Base-by-base conservation (phyloP, 2,888 invertebrate species). In the Salpingus planirostris region DNA sequence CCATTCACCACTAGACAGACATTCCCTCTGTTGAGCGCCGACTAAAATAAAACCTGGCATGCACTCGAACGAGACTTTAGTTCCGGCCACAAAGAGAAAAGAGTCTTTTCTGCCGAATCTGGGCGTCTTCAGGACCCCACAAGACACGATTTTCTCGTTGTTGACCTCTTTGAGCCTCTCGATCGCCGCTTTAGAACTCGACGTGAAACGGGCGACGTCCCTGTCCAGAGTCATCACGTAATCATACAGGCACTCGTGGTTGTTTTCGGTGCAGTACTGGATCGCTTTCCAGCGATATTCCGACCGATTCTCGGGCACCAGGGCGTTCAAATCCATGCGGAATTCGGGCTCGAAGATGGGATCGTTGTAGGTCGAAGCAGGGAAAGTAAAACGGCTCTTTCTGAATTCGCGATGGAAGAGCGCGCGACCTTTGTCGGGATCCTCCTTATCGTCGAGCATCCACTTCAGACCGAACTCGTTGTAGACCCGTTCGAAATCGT, bases 61-160 rank as follows among this genome's bases (percentile, higher is more conserved):
- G 58, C 92, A 93, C 60, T 90, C 89, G 60, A 89, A 92, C 33
- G 83, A 79, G 0, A 93, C 89, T 67, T 82, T 77, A 0, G 88
- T 85, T 2, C 88, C 90, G 0, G 90, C 89, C 21, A 80, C 78
- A 59, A 91, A 92, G 54, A 85, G 76, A 69, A 91, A 91, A 50
- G 84, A 90, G 53, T 84, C 83, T 62, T 93, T 93, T 29, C 89
- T 71, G 12, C 92, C 92, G 52, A 91, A 89, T 2, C 89, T 74
- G 5, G 92, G 92, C 0, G 91, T 91, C 62, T 88, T 87, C 54
- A 93, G 60, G 11, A 91, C 80, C 13, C 91, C 92, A 47, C 92
- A 93, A 8, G 90, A 86, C 32, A 85, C 69, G 2, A 84, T 80
- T 36, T 54, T 49, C 49, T 59, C 28, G 56, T 60, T 49, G 57